A percentile compares a stretch with the other conserved stretches of the same genome.
phyloP scores from a whole-genome alignment of 2,797 vertebrate species.

The Acropternis orthonyx region DNA sequence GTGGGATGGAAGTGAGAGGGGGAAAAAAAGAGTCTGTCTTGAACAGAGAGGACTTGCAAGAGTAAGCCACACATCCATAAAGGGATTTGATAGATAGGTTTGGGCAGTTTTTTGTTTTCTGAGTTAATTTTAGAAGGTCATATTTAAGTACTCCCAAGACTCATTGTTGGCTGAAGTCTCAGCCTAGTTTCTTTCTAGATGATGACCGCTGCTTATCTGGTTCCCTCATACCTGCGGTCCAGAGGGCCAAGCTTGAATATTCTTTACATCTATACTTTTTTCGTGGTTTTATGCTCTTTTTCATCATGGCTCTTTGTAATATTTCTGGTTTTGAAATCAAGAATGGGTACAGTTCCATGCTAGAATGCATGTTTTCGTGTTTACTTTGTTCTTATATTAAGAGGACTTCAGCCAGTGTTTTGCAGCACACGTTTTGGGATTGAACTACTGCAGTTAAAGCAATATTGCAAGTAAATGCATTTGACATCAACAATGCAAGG shows the following conservation, averaged over 20 bases:
- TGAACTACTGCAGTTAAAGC: neutral
- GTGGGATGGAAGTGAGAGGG: neutral
- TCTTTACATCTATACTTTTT: neutral
- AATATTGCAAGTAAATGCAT: neutral
- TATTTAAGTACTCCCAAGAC: neutral
- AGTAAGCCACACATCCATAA: neutral
- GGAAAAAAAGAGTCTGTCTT: neutral
- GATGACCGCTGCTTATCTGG: neutral
- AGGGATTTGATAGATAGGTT: neutral
- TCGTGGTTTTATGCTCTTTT: neutral
- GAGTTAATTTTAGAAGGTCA: neutral
- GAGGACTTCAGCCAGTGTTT: neutral
- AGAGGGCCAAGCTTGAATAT: neutral
- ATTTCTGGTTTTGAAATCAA: neutral
- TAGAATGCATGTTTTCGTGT: neutral
- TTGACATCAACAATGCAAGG: neutral
- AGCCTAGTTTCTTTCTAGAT: neutral
- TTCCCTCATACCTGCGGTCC: neutral
- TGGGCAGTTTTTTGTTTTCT: neutral
- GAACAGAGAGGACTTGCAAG: neutral
- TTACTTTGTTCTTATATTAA: neutral
- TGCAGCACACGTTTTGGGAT: neutral
- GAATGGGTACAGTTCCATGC: neutral
- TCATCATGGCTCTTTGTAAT: neutral
- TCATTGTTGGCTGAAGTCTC: neutral